These are phyloP conservation scores for Chaitophorus viminalis DNA, from an alignment of 2,888 invertebrate species.

Conservation along the genomic window DNA sequence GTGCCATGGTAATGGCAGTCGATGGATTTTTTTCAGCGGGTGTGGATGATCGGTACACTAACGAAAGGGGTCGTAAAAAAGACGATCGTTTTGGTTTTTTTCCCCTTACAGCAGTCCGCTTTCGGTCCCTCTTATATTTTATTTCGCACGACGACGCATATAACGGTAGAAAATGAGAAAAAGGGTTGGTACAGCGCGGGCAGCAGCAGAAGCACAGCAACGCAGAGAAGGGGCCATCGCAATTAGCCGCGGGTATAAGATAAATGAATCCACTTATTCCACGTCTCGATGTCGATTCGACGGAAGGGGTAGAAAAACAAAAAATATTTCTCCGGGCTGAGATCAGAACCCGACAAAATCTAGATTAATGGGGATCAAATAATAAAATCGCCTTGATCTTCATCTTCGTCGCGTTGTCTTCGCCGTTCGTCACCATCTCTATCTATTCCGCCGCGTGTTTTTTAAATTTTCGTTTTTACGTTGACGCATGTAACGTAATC, in stretches of 20 bases:
- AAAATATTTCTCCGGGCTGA: neutral
- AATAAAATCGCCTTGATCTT: neutral
- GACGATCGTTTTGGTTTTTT: conserved; percentile 52
- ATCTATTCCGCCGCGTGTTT: neutral
- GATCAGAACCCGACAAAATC: neutral
- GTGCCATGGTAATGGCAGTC: neutral
- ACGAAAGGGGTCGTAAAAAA: conserved; percentile 54
- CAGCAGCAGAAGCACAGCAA: neutral
- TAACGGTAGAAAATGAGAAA: conserved; percentile 53
- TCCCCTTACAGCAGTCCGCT: neutral
- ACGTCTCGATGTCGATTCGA: conserved; percentile 52
- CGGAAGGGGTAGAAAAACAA: neutral
- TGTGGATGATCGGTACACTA: neutral
- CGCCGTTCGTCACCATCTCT: neutral
- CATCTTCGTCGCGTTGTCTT: neutral
- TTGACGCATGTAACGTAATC: too few species aligned
- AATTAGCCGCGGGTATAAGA: conserved; percentile 59
- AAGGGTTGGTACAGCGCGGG: conserved; percentile 8
- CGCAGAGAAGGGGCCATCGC: conserved; percentile 45
- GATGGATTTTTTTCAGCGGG: conserved; percentile 23
- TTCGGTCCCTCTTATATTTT: conserved; percentile 53
- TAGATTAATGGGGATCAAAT: conserved; percentile 33
- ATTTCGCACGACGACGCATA: conserved; percentile 26
- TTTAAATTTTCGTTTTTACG: neutral
- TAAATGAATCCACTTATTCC: conserved; percentile 62